Evolutionary conservation across 2,888 invertebrate genomes (phyloP).

Genomic region (Azorinus chamasolen): DNA sequence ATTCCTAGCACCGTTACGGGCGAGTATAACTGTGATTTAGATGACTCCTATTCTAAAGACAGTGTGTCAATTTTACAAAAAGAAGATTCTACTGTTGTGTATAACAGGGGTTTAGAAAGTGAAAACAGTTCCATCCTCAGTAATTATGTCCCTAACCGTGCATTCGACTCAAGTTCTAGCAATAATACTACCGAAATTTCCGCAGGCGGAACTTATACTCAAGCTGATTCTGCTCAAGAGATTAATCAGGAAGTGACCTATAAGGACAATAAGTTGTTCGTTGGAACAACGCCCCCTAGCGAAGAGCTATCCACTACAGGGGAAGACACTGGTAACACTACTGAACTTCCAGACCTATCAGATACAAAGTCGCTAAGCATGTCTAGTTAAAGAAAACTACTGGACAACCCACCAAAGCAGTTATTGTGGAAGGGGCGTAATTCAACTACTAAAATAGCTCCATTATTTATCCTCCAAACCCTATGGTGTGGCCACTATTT

Average conservation of each 20-base stretch:
- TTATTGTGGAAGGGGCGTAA: too few species aligned
- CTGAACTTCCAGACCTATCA: too few species aligned
- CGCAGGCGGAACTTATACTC: slow-evolving; percentile 47
- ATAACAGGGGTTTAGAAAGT: not conserved
- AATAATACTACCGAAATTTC: slow-evolving; percentile 34
- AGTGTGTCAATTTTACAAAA: not conserved
- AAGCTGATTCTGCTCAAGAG: slow-evolving; percentile 22
- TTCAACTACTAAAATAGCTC: too few species aligned
- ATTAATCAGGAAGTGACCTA: slow-evolving; percentile 19
- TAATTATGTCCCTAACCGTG: slow-evolving; percentile 4
- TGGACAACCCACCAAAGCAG: too few species aligned
- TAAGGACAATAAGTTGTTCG: slow-evolving; percentile 15
- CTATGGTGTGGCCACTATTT: too few species aligned
- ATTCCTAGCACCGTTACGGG: slow-evolving; percentile 8
- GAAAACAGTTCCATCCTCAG: slow-evolving; percentile 48
- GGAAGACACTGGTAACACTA: too few species aligned
- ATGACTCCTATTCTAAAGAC: slow-evolving; percentile 25
- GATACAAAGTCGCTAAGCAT: too few species aligned
- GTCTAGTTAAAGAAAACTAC: too few species aligned
- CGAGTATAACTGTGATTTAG: too few species aligned
- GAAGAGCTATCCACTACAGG: too few species aligned
- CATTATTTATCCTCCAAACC: too few species aligned
- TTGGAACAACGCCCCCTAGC: too few species aligned
- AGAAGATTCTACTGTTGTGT: not conserved
- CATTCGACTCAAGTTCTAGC: not conserved